Evolutionary conservation across 2,888 invertebrate genomes (phyloP).

Genomic region (Apeira syringaria): DNA sequence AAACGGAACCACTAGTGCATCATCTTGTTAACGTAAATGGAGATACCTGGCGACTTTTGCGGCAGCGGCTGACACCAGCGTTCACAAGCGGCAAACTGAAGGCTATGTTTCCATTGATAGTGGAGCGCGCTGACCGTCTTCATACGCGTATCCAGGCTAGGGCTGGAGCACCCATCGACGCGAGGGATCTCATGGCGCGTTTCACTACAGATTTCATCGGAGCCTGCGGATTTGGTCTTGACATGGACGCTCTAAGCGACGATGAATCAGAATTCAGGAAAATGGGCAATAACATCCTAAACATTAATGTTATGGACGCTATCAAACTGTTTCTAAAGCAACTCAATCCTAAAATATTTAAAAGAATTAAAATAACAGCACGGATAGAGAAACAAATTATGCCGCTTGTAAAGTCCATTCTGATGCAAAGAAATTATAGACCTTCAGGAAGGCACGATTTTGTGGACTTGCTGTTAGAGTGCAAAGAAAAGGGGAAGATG

Average conservation of each 20-base stretch:
- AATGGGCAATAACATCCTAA: conserved; percentile 47
- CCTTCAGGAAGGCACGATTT: conserved; percentile 55
- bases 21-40: conserved; percentile 58
- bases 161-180: conserved; percentile 42
- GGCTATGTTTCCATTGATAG: conserved; percentile 60
- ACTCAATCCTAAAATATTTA: conserved; percentile 41
- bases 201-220: conserved; percentile 61
- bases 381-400: conserved; percentile 26
- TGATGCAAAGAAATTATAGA: conserved; percentile 48
- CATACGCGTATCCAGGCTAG: conserved; percentile 36
- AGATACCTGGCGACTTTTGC: conserved; percentile 54
- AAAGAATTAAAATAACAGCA: conserved; percentile 16
- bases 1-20: conserved; percentile 46
- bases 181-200: conserved; percentile 58
- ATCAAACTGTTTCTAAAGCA: conserved; percentile 41
- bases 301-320: conserved; percentile 30
- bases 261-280: conserved; percentile 51
- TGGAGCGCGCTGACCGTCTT: conserved; percentile 52
- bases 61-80: conserved; percentile 58
- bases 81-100: conserved; percentile 58
- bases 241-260: conserved; percentile 49
- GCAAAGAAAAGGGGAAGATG: conserved; percentile 46
- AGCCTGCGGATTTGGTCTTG: conserved; percentile 56
- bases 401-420: conserved; percentile 44
- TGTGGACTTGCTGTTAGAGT: conserved; percentile 51